phyloP scores from a whole-genome alignment of 2,113 vertebrate species.

The Anseranas semipalmata region DNA sequence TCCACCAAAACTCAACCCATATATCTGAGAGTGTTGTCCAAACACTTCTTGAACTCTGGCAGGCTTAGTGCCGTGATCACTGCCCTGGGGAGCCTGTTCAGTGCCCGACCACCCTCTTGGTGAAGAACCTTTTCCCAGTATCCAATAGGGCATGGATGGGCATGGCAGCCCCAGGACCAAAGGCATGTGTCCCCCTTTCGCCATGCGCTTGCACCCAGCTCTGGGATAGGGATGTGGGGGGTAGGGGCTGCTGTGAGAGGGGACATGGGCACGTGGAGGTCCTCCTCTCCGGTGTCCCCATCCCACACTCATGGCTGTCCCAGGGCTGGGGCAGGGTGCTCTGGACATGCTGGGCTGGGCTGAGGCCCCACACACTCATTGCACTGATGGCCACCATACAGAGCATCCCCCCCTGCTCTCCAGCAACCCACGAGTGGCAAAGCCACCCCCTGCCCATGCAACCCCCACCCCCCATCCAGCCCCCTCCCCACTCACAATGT shows the following conservation, averaged over 20 bases:
- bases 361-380: not conserved
- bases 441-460: not conserved
- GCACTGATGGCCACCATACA: not conserved
- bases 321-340: not conserved
- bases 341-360: not conserved
- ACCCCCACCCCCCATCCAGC: not conserved
- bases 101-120: not conserved
- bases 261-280: not conserved
- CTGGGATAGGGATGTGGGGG: fast-evolving
- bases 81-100: not conserved
- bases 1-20: not conserved
- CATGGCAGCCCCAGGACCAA: not conserved
- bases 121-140: not conserved
- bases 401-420: not conserved
- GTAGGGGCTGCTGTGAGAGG: not conserved
- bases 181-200: not conserved
- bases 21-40: not conserved
- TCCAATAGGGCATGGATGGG: fast-evolving
- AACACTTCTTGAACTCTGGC: not conserved
- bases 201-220: not conserved
- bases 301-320: not conserved
- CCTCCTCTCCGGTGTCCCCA: not conserved
- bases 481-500: conserved; percentile 72
- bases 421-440: not conserved
- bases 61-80: not conserved